Base-by-base conservation (phyloP, 2,797 vertebrate genomes). In the Diceros bicornis region DNA sequence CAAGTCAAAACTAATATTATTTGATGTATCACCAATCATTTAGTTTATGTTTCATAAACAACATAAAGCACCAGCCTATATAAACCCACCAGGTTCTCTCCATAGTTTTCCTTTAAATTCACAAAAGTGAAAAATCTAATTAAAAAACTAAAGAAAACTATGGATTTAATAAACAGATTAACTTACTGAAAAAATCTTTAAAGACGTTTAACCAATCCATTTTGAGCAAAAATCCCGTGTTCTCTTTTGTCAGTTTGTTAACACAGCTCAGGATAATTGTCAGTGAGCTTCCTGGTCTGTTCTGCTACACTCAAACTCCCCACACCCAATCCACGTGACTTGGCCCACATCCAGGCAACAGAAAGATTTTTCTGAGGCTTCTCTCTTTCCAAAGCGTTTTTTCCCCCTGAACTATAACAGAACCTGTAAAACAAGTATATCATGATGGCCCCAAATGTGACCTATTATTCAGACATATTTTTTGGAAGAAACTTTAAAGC, bases 121-220 rank as follows among this genome's bases (percentile, higher is more conserved):
- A 84, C 34, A 79, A 96, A 96, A 81, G 32, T 47, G 23, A 91
- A 93, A 94, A 95, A 32, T 25, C 34, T 32, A 97, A 90, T 79
- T 97, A 23, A 87, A 97, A 97, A 96, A 41, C 29, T 91, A 61
- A 93, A 94, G 92, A 85, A 96, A 96, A 94, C 27, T 82, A 95
- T 7, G 6, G 21, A 97, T 82, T 92, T 94, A 96, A 95, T 77
- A 89, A 97, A 95, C 2, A 96, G 77, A 94, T 96, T 68, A 98
- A 99, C 99, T 99, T 99, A 99, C 99, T 99, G 98, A 99, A 99
- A 99, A 99, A 99, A 97, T 99, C 99, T 98, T 99, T 99, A 98
- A 99, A 99, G 98, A 99, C 98, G 98, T 99, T 99, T 99, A 99
- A 98, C 99, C 99, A 99, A 99, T 99, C 99, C 99, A 99, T 99